Evolutionary conservation across 2,797 vertebrate species (phyloP).

Genomic region (Pangasius sanitwongsei): DNA sequence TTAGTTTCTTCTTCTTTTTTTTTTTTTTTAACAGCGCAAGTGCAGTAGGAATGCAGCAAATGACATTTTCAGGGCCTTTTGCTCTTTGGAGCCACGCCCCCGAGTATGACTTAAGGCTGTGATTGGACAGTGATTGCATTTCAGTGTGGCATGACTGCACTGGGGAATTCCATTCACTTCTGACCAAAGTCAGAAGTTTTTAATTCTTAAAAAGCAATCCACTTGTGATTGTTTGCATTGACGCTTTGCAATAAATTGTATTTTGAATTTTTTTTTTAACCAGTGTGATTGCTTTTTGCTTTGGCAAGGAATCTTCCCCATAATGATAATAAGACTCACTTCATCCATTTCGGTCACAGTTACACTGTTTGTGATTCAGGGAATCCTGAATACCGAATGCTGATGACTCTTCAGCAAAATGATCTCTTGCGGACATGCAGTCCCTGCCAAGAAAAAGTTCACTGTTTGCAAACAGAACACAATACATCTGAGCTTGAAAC

Average conservation of each 20-base stretch:
- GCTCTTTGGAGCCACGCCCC: background rate
- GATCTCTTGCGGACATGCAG: too few species aligned
- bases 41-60: background rate
- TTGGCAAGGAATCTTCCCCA: background rate
- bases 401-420: background rate
- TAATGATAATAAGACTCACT: too few species aligned
- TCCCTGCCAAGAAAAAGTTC: background rate
- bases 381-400: too few species aligned
- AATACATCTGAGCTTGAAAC: background rate
- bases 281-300: background rate
- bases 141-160: background rate
- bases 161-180: background rate
- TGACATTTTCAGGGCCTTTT: background rate
- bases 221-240: background rate
- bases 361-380: background rate
- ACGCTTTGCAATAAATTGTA: background rate
- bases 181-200: background rate
- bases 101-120: background rate
- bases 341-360: background rate
- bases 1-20: background rate
- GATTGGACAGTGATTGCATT: background rate
- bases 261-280: background rate
- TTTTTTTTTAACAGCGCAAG: background rate
- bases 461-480: background rate
- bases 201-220: background rate